These are phyloP conservation scores for Sinella curviseta DNA, from an alignment of 1,140 invertebrate genomes.

Conservation along the genomic window DNA sequence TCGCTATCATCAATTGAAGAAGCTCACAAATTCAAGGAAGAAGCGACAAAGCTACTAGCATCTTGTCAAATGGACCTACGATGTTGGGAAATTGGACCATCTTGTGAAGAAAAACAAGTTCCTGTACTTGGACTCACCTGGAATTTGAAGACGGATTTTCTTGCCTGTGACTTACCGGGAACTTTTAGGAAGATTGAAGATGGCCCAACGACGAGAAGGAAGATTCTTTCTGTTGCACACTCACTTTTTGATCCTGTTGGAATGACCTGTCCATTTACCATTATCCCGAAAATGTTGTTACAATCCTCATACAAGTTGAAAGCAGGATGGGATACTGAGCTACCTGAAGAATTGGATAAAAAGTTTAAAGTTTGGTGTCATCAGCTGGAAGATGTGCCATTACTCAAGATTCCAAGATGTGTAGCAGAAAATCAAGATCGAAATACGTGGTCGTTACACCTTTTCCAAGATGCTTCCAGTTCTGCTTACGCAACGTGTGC, in stretches of 20 bases:
- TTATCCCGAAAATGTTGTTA: neutral
- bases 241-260: conserved; percentile 1
- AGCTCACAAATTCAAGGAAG: neutral
- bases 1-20: neutral
- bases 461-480: neutral
- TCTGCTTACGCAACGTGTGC: neutral
- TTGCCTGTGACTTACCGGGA: neutral
- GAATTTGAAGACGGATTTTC: neutral
- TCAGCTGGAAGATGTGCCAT: neutral
- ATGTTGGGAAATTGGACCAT: conserved; percentile 2
- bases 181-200: neutral
- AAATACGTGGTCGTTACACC: neutral
- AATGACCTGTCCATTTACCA: neutral
- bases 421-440: neutral
- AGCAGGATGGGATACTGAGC: neutral
- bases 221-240: neutral
- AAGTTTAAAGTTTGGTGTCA: neutral
- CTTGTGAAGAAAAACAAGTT: neutral
- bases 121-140: neutral
- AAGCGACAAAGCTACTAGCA: neutral
- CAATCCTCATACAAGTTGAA: neutral
- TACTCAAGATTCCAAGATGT: neutral
- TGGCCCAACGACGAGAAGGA: neutral
- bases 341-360: neutral
- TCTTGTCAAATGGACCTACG: neutral